A percentile compares a stretch with the other conserved stretches of the same genome.
These are phyloP conservation scores for Drosophila fuyamai DNA, from an alignment of 1,140 invertebrate species.

Conservation along the genomic window DNA sequence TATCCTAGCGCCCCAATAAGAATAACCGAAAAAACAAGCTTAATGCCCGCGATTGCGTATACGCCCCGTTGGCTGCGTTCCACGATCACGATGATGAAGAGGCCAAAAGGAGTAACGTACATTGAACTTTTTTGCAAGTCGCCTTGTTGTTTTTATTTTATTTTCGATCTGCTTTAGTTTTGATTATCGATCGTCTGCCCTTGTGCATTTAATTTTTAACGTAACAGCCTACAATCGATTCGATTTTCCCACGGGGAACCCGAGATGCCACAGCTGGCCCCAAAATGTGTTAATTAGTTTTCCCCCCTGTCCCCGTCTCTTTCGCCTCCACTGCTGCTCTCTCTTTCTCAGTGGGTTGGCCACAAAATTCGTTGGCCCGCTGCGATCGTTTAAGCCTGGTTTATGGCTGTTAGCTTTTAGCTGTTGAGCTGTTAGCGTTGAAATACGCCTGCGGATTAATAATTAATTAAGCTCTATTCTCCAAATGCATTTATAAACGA, in stretches of 20 bases:
- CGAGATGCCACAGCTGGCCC: conserved; percentile 46
- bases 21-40: conserved; percentile 52
- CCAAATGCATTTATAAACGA: conserved; percentile 78
- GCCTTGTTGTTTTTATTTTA: conserved; percentile 18
- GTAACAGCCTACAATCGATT: conserved; percentile 70
- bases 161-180: conserved; percentile 70
- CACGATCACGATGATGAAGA: conserved; percentile 18
- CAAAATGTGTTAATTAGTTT: conserved; percentile 78
- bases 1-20: conserved; percentile 69
- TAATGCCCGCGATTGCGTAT: conserved; percentile 80
- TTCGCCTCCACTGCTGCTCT: not conserved
- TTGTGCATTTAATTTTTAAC: conserved; percentile 77
- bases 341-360: conserved; percentile 18
- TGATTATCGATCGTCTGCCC: conserved; percentile 78
- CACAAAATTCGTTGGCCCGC: conserved; percentile 21
- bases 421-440: conserved; percentile 53
- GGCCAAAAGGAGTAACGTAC: conserved; percentile 48
- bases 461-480: conserved; percentile 73
- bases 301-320: conserved; percentile 5
- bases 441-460: conserved; percentile 75
- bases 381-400: conserved; percentile 42
- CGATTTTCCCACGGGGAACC: conserved; percentile 61
- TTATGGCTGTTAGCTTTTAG: conserved; percentile 28
- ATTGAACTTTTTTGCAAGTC: conserved; percentile 66
- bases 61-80: conserved; percentile 62